Evolutionary conservation across 2,888 invertebrate species (phyloP).

Genomic region (Bhutanitis thaidina): DNA sequence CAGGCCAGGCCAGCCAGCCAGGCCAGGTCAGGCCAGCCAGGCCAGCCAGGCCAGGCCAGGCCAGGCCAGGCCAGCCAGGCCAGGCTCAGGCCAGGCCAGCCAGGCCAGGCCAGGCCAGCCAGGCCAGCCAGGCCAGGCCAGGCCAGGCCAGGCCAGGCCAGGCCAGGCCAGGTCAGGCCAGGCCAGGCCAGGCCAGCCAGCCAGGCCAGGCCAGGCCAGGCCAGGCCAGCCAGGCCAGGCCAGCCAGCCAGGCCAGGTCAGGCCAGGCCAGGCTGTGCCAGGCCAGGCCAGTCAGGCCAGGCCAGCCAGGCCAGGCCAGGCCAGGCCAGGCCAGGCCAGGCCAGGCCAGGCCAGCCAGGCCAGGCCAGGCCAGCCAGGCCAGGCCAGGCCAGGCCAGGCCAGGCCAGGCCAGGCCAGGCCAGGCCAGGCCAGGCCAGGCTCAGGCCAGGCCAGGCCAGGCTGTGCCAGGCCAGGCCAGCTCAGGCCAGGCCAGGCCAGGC

Average conservation of each 20-base stretch:
- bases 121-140: too few relatives aligned
- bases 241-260: too few relatives aligned
- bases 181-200: constrained; percentile 1
- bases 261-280: constrained; percentile 24
- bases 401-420: constrained; percentile 7
- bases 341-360: constrained; percentile 14
- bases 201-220: too few relatives aligned
- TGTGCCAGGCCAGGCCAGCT: too few relatives aligned
- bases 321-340: constrained; percentile 21
- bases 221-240: too few relatives aligned
- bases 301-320: constrained; percentile 25
- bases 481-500: too few relatives aligned
- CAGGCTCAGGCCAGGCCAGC: too few relatives aligned
- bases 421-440: neutral
- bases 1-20: constrained; percentile 25
- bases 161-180: constrained; percentile 20
- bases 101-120: too few relatives aligned
- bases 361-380: too few relatives aligned
- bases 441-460: too few relatives aligned
- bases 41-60: neutral
- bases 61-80: too few relatives aligned
- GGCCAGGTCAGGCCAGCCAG: constrained; percentile 11
- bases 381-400: too few relatives aligned
- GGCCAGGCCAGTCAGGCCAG: constrained; percentile 21
- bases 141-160: constrained; percentile 17